Evolutionary conservation across 1,140 invertebrate genomes (phyloP).

Genomic region (Radopholus similis): DNA sequence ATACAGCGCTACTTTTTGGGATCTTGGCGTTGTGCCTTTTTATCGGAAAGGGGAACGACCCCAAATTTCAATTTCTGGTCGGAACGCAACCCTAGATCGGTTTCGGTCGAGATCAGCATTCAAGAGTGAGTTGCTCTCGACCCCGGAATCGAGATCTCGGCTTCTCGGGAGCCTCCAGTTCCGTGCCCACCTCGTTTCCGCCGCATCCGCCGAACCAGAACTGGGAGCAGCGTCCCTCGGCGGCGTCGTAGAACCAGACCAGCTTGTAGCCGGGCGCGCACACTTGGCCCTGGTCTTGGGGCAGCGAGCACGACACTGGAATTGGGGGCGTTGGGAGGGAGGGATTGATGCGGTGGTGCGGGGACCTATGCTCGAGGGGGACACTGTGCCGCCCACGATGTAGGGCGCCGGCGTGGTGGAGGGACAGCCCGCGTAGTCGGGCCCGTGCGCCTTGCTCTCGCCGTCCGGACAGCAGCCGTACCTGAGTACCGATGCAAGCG

Average conservation of each 20-base stretch:
- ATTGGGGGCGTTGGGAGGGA: not conserved
- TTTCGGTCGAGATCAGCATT: too few relatives aligned
- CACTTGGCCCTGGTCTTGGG: conserved; percentile 40
- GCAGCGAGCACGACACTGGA: conserved; percentile 42
- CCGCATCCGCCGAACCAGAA: conserved; percentile 82
- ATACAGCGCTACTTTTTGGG: too few relatives aligned
- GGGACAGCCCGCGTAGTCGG: conserved; percentile 59
- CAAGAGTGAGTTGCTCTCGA: too few relatives aligned
- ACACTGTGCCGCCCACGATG: conserved; percentile 55
- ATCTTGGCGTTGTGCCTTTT: too few relatives aligned
- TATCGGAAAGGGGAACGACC: too few relatives aligned
- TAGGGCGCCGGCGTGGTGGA: conserved; percentile 48
- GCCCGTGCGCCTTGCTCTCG: conserved; percentile 60
- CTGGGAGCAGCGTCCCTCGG: conserved; percentile 71
- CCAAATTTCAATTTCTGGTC: too few relatives aligned
- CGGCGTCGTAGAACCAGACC: conserved; percentile 79
- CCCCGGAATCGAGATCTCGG: too few relatives aligned
- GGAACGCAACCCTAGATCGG: too few relatives aligned
- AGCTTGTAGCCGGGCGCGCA: conserved; percentile 63
- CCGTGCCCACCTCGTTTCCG: conserved; percentile 72
- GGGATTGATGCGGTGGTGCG: not conserved
- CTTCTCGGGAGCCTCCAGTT: conserved; percentile 66
- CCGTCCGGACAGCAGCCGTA: conserved; percentile 63
- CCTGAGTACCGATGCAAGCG: not conserved
- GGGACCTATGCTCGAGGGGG: conserved; percentile 48